Evolutionary conservation across 2,888 invertebrate species (phyloP), one percentile per base, ranked within the genome.

Genomic region (Folsomia manolachei): DNA sequence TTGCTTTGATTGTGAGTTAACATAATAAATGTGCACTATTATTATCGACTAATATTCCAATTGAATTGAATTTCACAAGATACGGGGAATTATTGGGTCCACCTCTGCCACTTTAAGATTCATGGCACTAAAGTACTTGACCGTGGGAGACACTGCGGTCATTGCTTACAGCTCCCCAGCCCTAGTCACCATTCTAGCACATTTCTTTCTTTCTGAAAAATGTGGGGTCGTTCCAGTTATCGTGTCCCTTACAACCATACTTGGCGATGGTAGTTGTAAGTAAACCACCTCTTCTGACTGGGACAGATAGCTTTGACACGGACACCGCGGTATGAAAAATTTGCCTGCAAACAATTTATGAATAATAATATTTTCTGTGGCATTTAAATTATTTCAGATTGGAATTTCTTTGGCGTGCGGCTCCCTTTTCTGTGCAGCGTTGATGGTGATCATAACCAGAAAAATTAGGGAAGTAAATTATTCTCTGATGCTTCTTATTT

Each of bases 391-490:
- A 14, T 39, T 9, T 39, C 39, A 80, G 80, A 76, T 79, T 70
- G 80, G 80, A n/a, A 79, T 78, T 9, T 75, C 70, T 4, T 68
- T 79, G 7, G 79, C 80, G 0, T 70, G 68, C 27, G 80, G 78
- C 0, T 77, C 79, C 21, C 63, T 81, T 18, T 52, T 79, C 1
- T 81, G 79, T 24, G 69, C 79, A 1, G 74, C 80, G n/a, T 27
- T 79, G 7, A 77, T 78, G 67, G 77, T 79, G 2, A 75, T 81
- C 63, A 75, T 79, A 1, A 79, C 79, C 0, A 65, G 80, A 24
- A 79, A 79, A 74, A 75, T 81, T 23, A 75, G 80, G 0, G 73
- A 75, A 23, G 80, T 81, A 21, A 79, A 81, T 52, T 79, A 79
- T 63, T 72, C 79, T 7, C 71, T 79, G 18, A 78, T 79, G 79